Conservation (phyloP, 2,113 vertebrate species). For the Oxyruncus cristatus region DNA sequence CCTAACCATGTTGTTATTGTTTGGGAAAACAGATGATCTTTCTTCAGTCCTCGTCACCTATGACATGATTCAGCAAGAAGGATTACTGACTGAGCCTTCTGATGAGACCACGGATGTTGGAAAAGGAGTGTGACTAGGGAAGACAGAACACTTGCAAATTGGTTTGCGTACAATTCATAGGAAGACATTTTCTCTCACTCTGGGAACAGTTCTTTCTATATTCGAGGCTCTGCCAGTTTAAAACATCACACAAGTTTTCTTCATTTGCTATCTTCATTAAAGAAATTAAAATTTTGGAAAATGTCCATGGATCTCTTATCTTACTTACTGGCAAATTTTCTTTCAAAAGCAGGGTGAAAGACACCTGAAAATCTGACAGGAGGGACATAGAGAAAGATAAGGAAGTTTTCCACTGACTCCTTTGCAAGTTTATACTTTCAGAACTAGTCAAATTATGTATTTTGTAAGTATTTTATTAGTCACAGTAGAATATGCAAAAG, state of each 20-base stretch:
- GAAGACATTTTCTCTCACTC: background rate
- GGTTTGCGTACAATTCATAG: accelerated
- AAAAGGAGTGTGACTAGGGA: background rate
- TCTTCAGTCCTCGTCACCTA: background rate
- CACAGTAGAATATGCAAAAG: background rate
- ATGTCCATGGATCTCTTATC: background rate
- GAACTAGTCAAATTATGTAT: background rate
- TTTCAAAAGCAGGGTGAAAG: background rate
- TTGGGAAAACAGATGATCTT: background rate
- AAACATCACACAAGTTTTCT: background rate
- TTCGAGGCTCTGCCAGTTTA: background rate
- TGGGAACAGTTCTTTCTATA: background rate
- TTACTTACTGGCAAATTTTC: background rate
- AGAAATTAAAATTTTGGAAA: background rate
- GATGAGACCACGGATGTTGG: background rate
- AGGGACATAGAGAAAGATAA: background rate
- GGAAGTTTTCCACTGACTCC: background rate
- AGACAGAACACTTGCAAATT: background rate
- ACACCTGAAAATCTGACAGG: background rate
- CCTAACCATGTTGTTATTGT: too few species aligned
- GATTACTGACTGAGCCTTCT: background rate
- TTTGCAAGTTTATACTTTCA: background rate
- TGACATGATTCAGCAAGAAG: background rate
- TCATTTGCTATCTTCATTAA: background rate
- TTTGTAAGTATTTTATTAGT: background rate